Conservation (phyloP, 1,140 invertebrate genomes). For the Odontomachus brunneus region DNA sequence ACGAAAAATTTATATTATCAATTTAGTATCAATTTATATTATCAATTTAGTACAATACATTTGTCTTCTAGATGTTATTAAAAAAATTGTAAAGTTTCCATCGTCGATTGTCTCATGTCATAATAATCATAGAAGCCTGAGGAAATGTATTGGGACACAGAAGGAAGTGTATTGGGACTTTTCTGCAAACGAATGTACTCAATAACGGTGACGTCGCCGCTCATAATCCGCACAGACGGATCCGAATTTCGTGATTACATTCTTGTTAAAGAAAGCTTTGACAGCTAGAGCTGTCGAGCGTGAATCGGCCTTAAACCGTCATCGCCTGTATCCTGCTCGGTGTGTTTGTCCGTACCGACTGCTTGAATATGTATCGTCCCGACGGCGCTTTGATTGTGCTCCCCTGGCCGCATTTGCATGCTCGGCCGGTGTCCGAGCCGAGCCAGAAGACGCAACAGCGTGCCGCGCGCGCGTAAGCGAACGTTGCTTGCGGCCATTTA, state of each 20-base stretch:
- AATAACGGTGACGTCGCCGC: neutral
- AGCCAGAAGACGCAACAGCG: conserved; percentile 68
- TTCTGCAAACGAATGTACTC: neutral
- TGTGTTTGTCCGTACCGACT: conserved; percentile 73
- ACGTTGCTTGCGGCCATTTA: conserved; percentile 15
- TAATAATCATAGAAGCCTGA: no score
- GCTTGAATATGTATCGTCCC: conserved; percentile 76
- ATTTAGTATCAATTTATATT: no score
- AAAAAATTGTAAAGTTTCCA: no score
- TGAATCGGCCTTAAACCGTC: conserved; percentile 61
- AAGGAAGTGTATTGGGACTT: no score
- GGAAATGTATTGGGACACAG: no score
- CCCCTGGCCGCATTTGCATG: conserved; percentile 71
- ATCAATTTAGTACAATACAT: no score
- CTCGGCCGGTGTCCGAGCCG: conserved; percentile 61
- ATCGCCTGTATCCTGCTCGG: conserved; percentile 58
- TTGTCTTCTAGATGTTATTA: no score
- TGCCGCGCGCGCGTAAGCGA: conserved; percentile 15
- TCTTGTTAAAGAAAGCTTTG: conserved; percentile 15
- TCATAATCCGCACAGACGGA: neutral
- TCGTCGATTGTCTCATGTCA: no score
- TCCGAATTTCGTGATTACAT: neutral
- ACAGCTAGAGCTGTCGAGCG: conserved; percentile 1
- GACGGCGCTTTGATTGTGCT: conserved; percentile 75
- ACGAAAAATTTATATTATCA: no score